Conservation (phyloP, 2,888 invertebrate species). For the Cerastis leucographa region DNA sequence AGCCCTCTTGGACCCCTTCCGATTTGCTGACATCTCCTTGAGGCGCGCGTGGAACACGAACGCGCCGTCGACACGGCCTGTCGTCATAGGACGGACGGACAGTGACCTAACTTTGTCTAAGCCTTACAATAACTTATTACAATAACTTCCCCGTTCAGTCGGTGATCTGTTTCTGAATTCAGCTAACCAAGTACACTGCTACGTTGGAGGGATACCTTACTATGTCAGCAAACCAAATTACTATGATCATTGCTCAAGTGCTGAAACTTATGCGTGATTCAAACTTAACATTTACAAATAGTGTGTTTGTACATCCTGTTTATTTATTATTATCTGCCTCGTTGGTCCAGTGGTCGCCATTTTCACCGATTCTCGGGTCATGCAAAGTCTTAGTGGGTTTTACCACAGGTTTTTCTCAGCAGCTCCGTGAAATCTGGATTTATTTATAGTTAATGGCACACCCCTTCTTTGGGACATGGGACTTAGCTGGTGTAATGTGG, state of each 20-base stretch:
- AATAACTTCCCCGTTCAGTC: background rate
- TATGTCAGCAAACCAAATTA: background rate
- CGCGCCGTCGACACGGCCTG: no score
- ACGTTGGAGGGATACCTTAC: background rate
- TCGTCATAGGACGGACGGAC: no score
- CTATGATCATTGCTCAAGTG: background rate
- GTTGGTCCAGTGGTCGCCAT: background rate
- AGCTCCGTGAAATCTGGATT: background rate
- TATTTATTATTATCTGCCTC: no score
- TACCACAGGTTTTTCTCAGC: background rate
- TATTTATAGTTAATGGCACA: background rate
- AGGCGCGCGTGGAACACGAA: no score
- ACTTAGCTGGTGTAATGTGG: background rate
- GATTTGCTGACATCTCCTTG: no score
- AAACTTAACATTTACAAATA: background rate
- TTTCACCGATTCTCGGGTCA: background rate
- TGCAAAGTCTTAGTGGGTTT: background rate
- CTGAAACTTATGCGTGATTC: background rate
- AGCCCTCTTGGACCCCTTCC: no score
- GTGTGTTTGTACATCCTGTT: background rate
- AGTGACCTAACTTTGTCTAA: no score
- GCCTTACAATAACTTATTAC: no score
- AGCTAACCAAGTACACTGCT: background rate
- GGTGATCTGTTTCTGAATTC: background rate
- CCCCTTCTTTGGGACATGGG: background rate